Percentiles rank a stretch among this genome's conserved stretches.
Conservation (phyloP, 2,113 vertebrate genomes). For the Pseudopipra pipra region DNA sequence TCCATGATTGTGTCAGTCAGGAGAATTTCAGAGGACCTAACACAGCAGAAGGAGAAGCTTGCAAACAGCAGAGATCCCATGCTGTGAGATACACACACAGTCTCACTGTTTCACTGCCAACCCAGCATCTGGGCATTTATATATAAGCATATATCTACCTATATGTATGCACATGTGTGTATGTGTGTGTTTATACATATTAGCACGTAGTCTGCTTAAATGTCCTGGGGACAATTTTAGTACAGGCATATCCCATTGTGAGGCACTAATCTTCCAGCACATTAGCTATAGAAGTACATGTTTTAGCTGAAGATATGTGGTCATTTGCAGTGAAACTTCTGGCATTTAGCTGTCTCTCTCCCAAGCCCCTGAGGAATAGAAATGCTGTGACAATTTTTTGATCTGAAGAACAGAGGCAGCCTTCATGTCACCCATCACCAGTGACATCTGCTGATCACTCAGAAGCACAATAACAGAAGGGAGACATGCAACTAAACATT, state of each 20-base stretch:
- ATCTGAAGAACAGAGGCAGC: conserved; percentile 5
- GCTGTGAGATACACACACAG: neutral
- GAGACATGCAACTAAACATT: conserved; percentile 65
- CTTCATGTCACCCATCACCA: conserved; percentile 52
- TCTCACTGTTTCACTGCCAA: neutral
- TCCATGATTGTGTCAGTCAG: neutral
- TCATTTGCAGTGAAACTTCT: neutral
- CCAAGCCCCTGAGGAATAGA: neutral
- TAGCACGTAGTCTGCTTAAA: neutral
- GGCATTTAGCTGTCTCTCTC: neutral
- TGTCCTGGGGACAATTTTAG: neutral
- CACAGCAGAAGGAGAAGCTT: neutral
- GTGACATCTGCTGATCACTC: conserved; percentile 61
- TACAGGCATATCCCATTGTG: neutral
- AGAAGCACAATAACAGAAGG: conserved; percentile 66
- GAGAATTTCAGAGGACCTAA: neutral
- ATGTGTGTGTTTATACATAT: neutral
- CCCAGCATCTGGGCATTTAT: neutral
- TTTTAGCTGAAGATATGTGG: neutral
- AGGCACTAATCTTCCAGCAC: neutral
- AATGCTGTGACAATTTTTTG: conserved; percentile 1
- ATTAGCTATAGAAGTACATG: neutral
- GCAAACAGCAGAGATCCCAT: neutral
- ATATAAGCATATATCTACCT: neutral
- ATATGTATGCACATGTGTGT: too few relatives aligned